A percentile compares a stretch with the other conserved stretches of the same genome.
phyloP scores from a whole-genome alignment of 2,888 invertebrate genomes.

The Lapara coniferarum region DNA sequence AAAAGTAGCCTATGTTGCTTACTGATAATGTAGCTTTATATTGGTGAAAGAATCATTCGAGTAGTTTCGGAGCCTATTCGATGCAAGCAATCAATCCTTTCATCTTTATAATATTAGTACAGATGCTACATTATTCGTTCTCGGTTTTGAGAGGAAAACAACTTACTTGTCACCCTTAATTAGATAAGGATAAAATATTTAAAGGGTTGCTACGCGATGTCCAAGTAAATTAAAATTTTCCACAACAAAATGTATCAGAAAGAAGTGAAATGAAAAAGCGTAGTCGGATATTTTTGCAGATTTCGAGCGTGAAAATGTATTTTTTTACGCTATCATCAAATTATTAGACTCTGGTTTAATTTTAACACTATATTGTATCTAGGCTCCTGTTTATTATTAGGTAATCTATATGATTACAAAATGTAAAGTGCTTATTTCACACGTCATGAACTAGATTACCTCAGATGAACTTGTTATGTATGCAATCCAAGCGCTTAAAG shows the following conservation, averaged over 20 bases:
- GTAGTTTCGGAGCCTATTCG: too few relatives aligned
- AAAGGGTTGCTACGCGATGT: neutral
- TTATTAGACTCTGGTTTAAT: too few relatives aligned
- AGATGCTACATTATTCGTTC: too few relatives aligned
- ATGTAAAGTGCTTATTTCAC: neutral
- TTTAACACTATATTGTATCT: too few relatives aligned
- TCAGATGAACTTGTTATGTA: neutral
- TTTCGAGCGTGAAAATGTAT: neutral
- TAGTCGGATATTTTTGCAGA: neutral
- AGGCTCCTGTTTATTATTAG: too few relatives aligned
- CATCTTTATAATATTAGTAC: too few relatives aligned
- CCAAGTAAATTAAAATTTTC: slow-evolving; percentile 5
- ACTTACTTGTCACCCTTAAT: neutral
- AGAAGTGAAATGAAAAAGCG: neutral
- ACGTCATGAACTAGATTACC: neutral
- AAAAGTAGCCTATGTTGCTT: too few relatives aligned
- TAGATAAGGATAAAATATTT: neutral
- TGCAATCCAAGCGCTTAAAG: neutral
- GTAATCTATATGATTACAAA: neutral
- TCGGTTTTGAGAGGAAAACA: neutral
- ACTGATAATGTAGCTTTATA: too few relatives aligned
- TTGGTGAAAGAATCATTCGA: too few relatives aligned
- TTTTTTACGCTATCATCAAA: too few relatives aligned
- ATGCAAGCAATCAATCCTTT: too few relatives aligned
- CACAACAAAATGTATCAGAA: slow-evolving; percentile 4